Evolutionary conservation across 2,888 invertebrate species (phyloP), one percentile per base, ranked within the genome.

Genomic region (Leptopilina myrica): DNA sequence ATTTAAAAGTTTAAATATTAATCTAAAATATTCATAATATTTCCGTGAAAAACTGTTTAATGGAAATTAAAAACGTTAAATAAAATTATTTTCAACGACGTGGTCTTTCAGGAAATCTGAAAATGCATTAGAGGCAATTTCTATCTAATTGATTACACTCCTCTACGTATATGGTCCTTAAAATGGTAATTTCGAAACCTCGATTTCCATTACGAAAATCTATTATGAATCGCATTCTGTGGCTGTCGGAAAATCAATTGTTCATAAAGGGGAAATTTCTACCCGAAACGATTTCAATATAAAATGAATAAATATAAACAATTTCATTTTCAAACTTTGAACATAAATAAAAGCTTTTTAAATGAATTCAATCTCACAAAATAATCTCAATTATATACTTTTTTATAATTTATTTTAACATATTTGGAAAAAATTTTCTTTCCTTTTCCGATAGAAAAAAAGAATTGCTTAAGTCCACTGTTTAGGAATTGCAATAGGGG

Each of bases 381-480:
- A 33, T 33, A 33, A 33, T 33, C 33, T 33, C 33, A 33, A 33
- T 3, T 3, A 33, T 33, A 33, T 5, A 2, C n/a, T 33, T 33
- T 33, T 33, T 33, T 33, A 33, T 5, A 3, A 33, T 33, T 33
- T 3, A 33, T 33, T 33, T 33, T 33, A 33, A 33, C 33, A 33
- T 33, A 3, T 33, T 33, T 33, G 33, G 33, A 33, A 33, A 33
- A 33, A 0, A 33, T 33, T 33, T 33, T 33, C 33, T 33, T 33
- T 78, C 76, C 76, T 80, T 0, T 1, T 20, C 20, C 20, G 78
- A 81, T 64, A 64, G 40, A n/a, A 79, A 82, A 79, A 67, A 69
- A 79, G 33, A 88, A 87, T 85, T 87, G 88, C 85, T 87, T 83
- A 84, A 86, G 84, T 89, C 86, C 87, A 88, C 86, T 86, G 86